Conservation (phyloP, 2,888 invertebrate species). For the Tanypteryx hageni region DNA sequence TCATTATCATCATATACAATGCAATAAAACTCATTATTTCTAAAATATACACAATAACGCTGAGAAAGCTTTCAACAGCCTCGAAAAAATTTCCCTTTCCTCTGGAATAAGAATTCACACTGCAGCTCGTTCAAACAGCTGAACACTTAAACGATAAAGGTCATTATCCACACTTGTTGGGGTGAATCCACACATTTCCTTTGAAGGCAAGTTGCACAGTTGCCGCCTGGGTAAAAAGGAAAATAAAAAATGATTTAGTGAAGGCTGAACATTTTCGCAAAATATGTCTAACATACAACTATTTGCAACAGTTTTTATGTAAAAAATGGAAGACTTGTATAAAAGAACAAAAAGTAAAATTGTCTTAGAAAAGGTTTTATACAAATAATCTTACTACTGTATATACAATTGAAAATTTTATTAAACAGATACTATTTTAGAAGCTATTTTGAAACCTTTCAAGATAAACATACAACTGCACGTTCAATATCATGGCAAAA, state of each 20-base stretch:
- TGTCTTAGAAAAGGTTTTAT: too few species aligned
- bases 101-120: not conserved
- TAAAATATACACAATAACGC: slow-evolving; percentile 10
- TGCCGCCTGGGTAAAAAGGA: slow-evolving; percentile 71
- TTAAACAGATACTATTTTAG: too few species aligned
- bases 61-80: not conserved
- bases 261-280: not conserved
- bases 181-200: slow-evolving; percentile 74
- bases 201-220: slow-evolving; percentile 82
- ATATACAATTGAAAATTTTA: too few species aligned
- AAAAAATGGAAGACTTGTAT: too few species aligned
- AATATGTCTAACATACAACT: too few species aligned
- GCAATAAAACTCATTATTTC: not conserved
- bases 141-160: slow-evolving; percentile 67
- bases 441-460: too few species aligned
- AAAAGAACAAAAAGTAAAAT: too few species aligned
- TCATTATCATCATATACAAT: not conserved
- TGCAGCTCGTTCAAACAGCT: slow-evolving; percentile 67
- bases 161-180: slow-evolving; percentile 67
- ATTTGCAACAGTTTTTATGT: too few species aligned
- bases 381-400: too few species aligned
- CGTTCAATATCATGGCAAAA: too few species aligned
- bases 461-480: too few species aligned
- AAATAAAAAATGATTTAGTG: slow-evolving; percentile 35
- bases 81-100: not conserved